phyloP scores from a whole-genome alignment of 2,888 invertebrate species.

The Spatulosminthurus flaviceps region DNA sequence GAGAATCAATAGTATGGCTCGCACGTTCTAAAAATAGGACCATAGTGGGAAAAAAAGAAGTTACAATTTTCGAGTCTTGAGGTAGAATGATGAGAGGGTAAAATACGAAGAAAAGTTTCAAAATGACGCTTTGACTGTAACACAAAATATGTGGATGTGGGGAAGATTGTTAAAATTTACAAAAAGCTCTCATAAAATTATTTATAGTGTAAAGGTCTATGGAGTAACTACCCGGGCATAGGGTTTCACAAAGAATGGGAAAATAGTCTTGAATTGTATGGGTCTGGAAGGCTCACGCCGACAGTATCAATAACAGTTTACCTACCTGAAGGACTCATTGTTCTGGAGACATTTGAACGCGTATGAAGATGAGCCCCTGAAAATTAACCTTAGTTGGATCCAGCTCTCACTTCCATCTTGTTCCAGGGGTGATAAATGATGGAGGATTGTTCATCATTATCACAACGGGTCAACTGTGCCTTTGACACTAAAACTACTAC shows the following conservation, averaged over 20 bases:
- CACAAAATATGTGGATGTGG: too few relatives aligned
- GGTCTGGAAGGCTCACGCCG: slow-evolving; percentile 36
- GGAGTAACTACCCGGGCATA: too few relatives aligned
- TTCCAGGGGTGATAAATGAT: slow-evolving; percentile 53
- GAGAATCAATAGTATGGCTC: too few relatives aligned
- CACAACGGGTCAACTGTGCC: slow-evolving; percentile 46
- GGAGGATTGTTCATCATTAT: slow-evolving; percentile 54
- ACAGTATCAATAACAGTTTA: slow-evolving; percentile 48
- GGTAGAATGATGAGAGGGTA: too few relatives aligned
- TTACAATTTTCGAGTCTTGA: too few relatives aligned
- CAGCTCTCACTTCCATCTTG: slow-evolving; percentile 18
- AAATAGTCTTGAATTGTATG: background rate
- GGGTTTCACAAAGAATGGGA: too few relatives aligned
- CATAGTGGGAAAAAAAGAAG: too few relatives aligned
- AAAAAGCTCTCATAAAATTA: slow-evolving; percentile 26
- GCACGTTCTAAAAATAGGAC: too few relatives aligned
- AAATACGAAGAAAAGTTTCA: too few relatives aligned
- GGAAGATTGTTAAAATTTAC: too few relatives aligned
- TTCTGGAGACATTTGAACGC: slow-evolving; percentile 18
- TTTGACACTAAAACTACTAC: slow-evolving; percentile 44
- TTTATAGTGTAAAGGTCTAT: background rate
- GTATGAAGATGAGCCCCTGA: slow-evolving; percentile 42
- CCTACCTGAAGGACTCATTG: slow-evolving; percentile 52
- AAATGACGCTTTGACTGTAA: too few relatives aligned
- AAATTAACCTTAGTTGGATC: slow-evolving; percentile 46